Evolutionary conservation across 2,113 vertebrate species (phyloP).

Genomic region (Chelonoidis abingdonii): DNA sequence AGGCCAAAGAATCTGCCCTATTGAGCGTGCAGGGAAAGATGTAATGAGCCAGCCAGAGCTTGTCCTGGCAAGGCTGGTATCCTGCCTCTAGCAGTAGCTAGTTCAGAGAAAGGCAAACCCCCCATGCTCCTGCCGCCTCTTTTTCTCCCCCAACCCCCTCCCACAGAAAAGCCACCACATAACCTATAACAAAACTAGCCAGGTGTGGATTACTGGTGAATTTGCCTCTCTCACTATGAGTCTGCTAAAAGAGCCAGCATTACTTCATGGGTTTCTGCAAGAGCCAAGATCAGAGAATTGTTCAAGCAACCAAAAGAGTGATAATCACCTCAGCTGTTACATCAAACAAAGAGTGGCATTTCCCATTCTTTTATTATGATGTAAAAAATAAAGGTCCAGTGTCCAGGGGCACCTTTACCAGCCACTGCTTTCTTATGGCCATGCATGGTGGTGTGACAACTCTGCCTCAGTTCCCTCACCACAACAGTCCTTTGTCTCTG

Average conservation of each 20-base stretch:
- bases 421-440: no score
- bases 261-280: fast-evolving
- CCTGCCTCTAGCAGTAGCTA: neutral
- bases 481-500: no score
- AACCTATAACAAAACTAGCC: fast-evolving
- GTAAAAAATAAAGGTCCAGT: neutral
- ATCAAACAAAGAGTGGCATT: neutral
- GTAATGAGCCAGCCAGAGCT: no score
- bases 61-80: no score
- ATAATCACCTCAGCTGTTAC: neutral
- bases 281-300: neutral
- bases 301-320: neutral
- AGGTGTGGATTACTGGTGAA: fast-evolving
- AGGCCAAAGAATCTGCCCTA: neutral
- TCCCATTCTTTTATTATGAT: neutral
- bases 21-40: neutral
- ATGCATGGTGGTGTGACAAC: no score
- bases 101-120: neutral
- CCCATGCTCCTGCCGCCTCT: no score
- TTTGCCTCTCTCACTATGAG: neutral
- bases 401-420: no score
- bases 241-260: fast-evolving
- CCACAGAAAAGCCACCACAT: neutral
- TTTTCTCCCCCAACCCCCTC: neutral
- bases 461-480: no score